Conservation (phyloP, 2,888 invertebrate species). For the Drosophila imparisetae region DNA sequence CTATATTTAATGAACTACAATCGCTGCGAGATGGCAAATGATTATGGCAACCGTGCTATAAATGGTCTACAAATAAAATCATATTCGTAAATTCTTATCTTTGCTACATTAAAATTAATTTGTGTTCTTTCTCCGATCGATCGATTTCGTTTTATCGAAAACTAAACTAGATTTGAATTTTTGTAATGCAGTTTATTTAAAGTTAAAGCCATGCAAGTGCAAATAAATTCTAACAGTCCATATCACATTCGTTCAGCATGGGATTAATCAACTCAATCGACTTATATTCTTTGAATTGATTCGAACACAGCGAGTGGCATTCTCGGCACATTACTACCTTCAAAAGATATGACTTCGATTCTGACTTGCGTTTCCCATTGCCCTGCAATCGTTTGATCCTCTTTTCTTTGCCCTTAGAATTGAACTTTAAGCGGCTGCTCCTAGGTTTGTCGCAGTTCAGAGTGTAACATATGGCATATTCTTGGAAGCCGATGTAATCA, state of each 20-base stretch:
- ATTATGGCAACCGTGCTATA: not conserved
- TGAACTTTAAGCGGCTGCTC: not conserved
- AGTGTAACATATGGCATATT: conserved; percentile 1
- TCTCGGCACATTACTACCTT: not conserved
- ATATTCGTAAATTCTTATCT: not conserved
- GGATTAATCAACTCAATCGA: not conserved
- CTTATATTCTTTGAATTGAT: not conserved
- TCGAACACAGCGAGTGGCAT: not conserved
- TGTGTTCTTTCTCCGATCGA: not conserved
- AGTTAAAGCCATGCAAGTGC: not conserved
- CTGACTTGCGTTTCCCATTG: not conserved
- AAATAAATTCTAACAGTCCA: not conserved
- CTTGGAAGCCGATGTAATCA: not conserved
- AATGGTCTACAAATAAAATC: not conserved
- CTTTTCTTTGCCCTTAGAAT: not conserved
- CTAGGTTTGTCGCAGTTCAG: not conserved
- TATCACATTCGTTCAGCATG: not conserved
- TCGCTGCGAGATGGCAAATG: not conserved
- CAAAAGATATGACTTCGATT: not conserved
- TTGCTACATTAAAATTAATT: not conserved
- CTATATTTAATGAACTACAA: not conserved
- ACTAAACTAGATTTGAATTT: not conserved
- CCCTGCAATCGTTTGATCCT: not conserved
- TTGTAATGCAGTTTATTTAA: not conserved
- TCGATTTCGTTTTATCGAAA: not conserved